phyloP scores from a whole-genome alignment of 2,113 vertebrate genomes.

The Holacanthus passer region DNA sequence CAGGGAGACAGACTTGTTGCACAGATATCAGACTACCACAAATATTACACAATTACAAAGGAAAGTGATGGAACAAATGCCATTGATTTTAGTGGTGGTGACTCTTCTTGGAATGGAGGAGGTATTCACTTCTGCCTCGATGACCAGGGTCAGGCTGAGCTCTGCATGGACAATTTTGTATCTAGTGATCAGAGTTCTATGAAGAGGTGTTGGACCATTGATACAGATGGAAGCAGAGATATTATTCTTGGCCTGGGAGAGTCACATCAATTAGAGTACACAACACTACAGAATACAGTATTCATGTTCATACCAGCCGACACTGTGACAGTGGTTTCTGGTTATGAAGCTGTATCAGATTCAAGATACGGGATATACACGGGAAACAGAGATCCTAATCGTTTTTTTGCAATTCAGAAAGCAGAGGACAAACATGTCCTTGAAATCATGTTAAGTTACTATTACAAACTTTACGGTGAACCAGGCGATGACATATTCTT shows the following conservation, averaged over 20 bases:
- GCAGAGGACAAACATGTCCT: not conserved
- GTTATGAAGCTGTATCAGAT: rapidly evolving
- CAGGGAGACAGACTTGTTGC: conserved; percentile 52
- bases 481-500: conserved; percentile 68
- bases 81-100: conserved; percentile 58
- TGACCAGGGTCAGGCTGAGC: conserved; percentile 46
- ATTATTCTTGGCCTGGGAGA: conserved; percentile 70
- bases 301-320: conserved; percentile 52
- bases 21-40: conserved; percentile 63
- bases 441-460: conserved; percentile 68
- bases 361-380: conserved; percentile 66
- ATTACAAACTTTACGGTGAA: conserved; percentile 66
- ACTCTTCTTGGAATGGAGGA: conserved; percentile 66
- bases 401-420: conserved; percentile 68
- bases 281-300: rapidly evolving
- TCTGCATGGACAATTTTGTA: conserved; percentile 68
- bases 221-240: conserved; percentile 50
- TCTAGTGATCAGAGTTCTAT: conserved; percentile 21
- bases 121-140: conserved; percentile 59
- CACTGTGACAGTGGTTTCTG: conserved; percentile 54
- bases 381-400: conserved; percentile 62
- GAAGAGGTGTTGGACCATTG: conserved; percentile 38
- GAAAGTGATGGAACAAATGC: not conserved
- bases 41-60: conserved; percentile 44
- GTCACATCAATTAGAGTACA: conserved; percentile 47